phyloP scores from a whole-genome alignment of 2,797 vertebrate species.

The Rhinella marina region DNA sequence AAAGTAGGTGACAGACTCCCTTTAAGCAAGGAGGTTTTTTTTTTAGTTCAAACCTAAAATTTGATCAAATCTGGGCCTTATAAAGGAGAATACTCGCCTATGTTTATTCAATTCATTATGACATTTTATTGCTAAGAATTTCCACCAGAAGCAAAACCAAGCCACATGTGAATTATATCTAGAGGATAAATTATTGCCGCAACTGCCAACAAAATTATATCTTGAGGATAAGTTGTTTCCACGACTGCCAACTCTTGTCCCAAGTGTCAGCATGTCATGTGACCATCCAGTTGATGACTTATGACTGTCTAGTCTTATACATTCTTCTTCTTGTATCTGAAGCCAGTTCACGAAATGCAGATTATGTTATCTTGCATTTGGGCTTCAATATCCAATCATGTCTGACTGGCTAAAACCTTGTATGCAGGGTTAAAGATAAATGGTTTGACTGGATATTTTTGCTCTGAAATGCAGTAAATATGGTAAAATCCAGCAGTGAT shows the following conservation, averaged over 20 bases:
- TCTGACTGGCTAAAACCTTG: neutral
- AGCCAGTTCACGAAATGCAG: neutral
- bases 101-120: constrained; percentile 3
- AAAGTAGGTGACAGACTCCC: too few species aligned
- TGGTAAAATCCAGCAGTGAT: neutral
- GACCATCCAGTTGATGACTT: neutral
- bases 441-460: neutral
- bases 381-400: neutral
- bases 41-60: neutral
- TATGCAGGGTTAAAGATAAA: neutral
- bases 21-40: neutral
- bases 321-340: neutral
- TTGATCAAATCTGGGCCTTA: neutral
- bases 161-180: neutral
- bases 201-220: neutral
- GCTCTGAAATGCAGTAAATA: neutral
- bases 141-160: constrained; percentile 1
- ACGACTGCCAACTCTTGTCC: neutral
- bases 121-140: neutral
- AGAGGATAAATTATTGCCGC: neutral
- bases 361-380: neutral
- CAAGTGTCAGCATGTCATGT: neutral
- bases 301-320: neutral
- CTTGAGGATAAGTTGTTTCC: neutral
- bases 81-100: neutral